These are phyloP conservation scores for Falcaria lacertinaria DNA, from an alignment of 2,888 invertebrate genomes.

Conservation along the genomic window DNA sequence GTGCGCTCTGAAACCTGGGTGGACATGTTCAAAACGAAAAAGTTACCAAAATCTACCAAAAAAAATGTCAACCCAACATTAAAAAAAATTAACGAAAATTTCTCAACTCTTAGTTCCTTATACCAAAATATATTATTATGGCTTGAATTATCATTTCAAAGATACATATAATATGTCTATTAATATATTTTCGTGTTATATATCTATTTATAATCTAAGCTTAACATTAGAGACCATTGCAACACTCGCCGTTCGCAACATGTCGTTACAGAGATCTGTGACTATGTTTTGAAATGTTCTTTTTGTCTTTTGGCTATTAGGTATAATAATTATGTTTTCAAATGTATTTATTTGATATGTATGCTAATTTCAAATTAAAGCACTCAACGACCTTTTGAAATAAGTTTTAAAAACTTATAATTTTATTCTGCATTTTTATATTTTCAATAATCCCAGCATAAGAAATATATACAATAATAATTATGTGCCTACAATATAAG, in stretches of 20 bases:
- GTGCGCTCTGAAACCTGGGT: constrained; percentile 41
- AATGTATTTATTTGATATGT: constrained; percentile 27
- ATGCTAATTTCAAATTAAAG: constrained; percentile 11
- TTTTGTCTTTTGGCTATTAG: constrained; percentile 31
- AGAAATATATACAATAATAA: no score
- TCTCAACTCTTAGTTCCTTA: constrained; percentile 61
- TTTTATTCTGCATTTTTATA: no score
- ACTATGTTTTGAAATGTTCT: constrained; percentile 51
- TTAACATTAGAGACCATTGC: constrained; percentile 69
- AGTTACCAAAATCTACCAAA: constrained; percentile 23
- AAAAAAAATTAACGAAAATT: constrained; percentile 48
- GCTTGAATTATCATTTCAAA: constrained; percentile 72
- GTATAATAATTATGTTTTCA: no score
- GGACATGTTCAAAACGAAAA: constrained; percentile 23
- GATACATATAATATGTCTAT: constrained; percentile 69
- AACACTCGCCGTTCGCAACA: constrained; percentile 70
- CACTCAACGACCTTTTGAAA: constrained; percentile 5
- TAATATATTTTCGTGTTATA: constrained; percentile 61
- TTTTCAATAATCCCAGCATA: no score
- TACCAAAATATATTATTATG: constrained; percentile 80
- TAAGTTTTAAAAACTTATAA: constrained; percentile 5
- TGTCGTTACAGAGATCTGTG: constrained; percentile 70
- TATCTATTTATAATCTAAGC: constrained; percentile 65
- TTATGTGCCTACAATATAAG: no score
- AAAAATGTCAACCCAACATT: constrained; percentile 48